Conservation (phyloP, 2,113 vertebrate species). For the Ceuthmochares aereus region DNA sequence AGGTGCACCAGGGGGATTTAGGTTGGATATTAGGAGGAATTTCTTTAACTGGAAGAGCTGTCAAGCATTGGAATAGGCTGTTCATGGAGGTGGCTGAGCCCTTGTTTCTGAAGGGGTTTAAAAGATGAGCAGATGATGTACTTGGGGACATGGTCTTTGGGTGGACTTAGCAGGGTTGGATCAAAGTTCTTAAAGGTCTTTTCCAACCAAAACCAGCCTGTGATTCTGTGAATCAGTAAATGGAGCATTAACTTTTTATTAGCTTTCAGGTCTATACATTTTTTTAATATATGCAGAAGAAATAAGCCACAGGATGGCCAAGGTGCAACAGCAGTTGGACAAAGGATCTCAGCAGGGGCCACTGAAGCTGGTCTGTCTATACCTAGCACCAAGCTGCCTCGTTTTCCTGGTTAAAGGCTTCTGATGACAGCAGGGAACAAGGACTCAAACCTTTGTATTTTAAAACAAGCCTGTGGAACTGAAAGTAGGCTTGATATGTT, state of each 20-base stretch:
- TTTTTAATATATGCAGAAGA: neutral
- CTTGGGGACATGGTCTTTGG: no score
- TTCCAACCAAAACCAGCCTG: no score
- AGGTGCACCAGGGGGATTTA: no score
- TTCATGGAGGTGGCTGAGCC: no score
- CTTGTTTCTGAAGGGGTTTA: no score
- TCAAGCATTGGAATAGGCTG: no score
- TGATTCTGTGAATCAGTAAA: neutral
- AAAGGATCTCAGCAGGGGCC: neutral
- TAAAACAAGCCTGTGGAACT: neutral
- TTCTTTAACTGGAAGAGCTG: no score
- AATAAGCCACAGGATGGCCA: neutral
- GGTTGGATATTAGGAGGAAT: no score
- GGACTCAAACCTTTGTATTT: neutral
- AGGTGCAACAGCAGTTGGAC: neutral
- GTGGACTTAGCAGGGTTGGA: no score
- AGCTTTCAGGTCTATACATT: neutral
- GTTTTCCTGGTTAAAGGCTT: neutral
- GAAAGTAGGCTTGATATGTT: rapidly evolving
- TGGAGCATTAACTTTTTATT: neutral
- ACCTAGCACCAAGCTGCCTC: neutral
- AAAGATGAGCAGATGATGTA: no score
- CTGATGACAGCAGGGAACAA: neutral
- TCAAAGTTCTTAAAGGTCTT: no score
- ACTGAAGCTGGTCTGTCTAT: neutral